Conservation (phyloP, 2,888 invertebrate genomes). For the Cinara cedri region DNA sequence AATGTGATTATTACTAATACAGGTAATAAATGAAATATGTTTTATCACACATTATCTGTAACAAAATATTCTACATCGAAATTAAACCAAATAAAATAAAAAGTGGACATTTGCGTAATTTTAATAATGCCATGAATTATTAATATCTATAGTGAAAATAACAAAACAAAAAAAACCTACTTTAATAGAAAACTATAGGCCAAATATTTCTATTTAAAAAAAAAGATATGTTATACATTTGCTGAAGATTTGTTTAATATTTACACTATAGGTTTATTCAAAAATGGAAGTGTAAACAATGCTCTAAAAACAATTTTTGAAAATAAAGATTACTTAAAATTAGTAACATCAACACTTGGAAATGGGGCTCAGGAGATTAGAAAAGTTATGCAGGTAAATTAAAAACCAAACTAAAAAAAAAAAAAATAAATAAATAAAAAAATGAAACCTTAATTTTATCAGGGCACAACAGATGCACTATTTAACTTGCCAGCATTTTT, state of each 20-base stretch:
- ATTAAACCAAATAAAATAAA: not conserved
- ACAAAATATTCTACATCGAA: not conserved
- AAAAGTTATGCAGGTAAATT: slow-evolving; percentile 68
- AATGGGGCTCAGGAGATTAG: slow-evolving; percentile 61
- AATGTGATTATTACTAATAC: slow-evolving; percentile 63
- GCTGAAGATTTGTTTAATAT: not conserved
- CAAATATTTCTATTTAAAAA: no score
- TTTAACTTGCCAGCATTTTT: slow-evolving; percentile 79
- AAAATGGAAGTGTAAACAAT: slow-evolving; percentile 59
- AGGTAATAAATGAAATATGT: slow-evolving; percentile 58
- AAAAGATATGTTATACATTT: no score
- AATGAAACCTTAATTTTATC: no score
- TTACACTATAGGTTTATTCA: slow-evolving; percentile 59
- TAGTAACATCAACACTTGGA: slow-evolving; percentile 58
- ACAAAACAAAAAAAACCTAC: not conserved
- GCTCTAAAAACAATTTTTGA: slow-evolving; percentile 59
- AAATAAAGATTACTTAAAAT: slow-evolving; percentile 59
- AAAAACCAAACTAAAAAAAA: not conserved
- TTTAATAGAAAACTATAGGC: no score
- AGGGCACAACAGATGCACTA: slow-evolving; percentile 71
- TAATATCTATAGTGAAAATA: not conserved
- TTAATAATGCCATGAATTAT: not conserved
- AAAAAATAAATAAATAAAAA: no score
- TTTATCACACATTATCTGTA: not conserved
- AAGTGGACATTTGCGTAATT: no score